phyloP scores from a whole-genome alignment of 2,888 invertebrate species.

The Sipha maydis region DNA sequence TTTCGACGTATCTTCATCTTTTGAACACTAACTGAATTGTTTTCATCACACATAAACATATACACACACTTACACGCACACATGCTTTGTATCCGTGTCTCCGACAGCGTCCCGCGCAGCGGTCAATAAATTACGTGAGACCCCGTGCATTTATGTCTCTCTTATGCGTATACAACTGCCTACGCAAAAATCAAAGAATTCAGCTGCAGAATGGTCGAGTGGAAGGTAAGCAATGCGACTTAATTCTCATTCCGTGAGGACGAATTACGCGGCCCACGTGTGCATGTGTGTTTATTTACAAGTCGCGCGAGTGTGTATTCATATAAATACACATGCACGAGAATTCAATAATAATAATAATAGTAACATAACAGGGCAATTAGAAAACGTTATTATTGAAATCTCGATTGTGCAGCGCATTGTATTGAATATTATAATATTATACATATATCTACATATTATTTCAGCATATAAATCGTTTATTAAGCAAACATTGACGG shows the following conservation, averaged over 20 bases:
- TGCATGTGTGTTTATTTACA: not conserved
- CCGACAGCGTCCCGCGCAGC: not conserved
- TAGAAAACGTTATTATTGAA: slow-evolving; percentile 44
- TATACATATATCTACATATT: not conserved
- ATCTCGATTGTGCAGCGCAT: slow-evolving; percentile 17
- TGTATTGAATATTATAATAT: slow-evolving; percentile 30
- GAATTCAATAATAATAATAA: not conserved
- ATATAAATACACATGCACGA: not conserved
- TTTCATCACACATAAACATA: not conserved
- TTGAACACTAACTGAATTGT: not conserved
- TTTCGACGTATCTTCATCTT: not conserved
- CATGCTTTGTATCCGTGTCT: not conserved
- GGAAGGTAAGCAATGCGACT: not conserved
- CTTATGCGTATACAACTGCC: not conserved
- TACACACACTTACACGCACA: not conserved
- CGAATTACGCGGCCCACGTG: not conserved
- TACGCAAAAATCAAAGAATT: not conserved
- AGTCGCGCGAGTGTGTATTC: not conserved
- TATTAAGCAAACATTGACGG: slow-evolving; percentile 50
- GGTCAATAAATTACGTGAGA: slow-evolving; percentile 20
- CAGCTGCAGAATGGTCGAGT: not conserved
- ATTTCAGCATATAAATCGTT: slow-evolving; percentile 44
- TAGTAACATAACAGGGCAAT: slow-evolving; percentile 16
- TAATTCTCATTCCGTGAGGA: slow-evolving; percentile 1
- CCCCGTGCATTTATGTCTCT: not conserved